Percentiles rank a stretch among this genome's conserved stretches.
Conservation (phyloP, 2,113 vertebrate species). For the Sceloporus undulatus region DNA sequence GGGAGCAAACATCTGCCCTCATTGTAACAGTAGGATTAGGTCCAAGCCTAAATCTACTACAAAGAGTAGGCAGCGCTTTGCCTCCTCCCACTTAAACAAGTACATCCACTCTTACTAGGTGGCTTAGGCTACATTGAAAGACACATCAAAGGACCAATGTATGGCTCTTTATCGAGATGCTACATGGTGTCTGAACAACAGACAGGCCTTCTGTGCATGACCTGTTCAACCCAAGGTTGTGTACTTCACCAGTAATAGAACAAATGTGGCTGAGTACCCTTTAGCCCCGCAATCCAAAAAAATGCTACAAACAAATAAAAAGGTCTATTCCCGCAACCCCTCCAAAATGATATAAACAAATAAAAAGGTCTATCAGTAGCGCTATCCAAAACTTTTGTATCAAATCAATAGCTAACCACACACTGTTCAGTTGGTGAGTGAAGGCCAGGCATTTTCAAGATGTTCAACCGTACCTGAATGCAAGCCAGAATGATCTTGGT, state of each 20-base stretch:
- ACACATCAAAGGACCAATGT: background rate
- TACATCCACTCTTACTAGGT: background rate
- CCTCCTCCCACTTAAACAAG: background rate
- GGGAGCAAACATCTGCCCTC: background rate
- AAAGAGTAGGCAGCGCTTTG: background rate
- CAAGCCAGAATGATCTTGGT: conserved; percentile 59
- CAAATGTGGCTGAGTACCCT: background rate
- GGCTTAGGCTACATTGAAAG: background rate
- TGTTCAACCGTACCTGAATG: conserved; percentile 60
- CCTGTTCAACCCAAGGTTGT: background rate
- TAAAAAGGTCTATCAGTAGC: background rate
- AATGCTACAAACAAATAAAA: background rate
- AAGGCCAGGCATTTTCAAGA: background rate
- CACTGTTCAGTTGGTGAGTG: background rate
- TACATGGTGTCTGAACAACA: no score
- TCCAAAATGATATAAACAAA: background rate
- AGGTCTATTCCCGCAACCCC: no score
- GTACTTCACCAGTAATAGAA: background rate
- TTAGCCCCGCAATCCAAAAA: background rate
- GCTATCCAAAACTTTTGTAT: background rate
- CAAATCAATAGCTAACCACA: background rate
- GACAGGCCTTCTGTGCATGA: background rate
- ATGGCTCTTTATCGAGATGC: background rate
- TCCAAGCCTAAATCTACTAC: background rate
- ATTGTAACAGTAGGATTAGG: background rate